phyloP scores from a whole-genome alignment of 1,140 invertebrate genomes.

The Semibalanus balanoides region DNA sequence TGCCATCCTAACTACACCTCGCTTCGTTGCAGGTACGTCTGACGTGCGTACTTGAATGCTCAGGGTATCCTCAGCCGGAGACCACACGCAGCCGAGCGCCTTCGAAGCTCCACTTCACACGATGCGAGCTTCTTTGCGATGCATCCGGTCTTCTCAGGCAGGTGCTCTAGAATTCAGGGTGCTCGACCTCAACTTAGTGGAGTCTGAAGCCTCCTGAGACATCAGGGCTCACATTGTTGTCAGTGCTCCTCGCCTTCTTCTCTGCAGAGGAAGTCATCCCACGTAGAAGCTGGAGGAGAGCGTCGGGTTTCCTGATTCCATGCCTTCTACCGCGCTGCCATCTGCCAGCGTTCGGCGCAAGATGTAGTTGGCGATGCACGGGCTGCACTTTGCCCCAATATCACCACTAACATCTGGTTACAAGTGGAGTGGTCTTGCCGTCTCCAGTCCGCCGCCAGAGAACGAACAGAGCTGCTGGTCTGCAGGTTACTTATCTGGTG shows the following conservation, averaged over 20 bases:
- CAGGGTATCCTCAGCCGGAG: constrained; percentile 14
- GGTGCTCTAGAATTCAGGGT: constrained; percentile 2
- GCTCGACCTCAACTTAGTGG: constrained; percentile 14
- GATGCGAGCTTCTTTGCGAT: too few relatives aligned
- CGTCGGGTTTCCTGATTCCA: background rate
- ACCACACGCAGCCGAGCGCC: constrained; percentile 15
- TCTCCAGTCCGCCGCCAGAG: constrained; percentile 17
- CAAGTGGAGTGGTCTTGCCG: constrained; percentile 4
- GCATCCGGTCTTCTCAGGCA: background rate
- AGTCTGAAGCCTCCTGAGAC: constrained; percentile 16
- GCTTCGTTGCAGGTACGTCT: constrained; percentile 11
- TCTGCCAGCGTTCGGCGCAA: constrained; percentile 12
- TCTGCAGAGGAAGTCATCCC: constrained; percentile 16
- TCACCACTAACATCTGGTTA: constrained; percentile 18
- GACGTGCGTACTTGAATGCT: constrained; percentile 1
- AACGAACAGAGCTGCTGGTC: constrained; percentile 17
- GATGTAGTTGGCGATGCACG: constrained; percentile 16
- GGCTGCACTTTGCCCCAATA: constrained; percentile 21
- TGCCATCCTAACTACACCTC: constrained; percentile 13
- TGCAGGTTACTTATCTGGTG: constrained; percentile 11
- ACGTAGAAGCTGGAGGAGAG: constrained; percentile 18
- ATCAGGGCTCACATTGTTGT: constrained; percentile 11
- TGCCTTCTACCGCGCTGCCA: constrained; percentile 9
- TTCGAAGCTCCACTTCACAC: background rate
- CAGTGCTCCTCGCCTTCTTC: constrained; percentile 8